Evolutionary conservation across 2,888 invertebrate species (phyloP), one percentile per base, ranked within the genome.

Genomic region (Catocala sponsa): DNA sequence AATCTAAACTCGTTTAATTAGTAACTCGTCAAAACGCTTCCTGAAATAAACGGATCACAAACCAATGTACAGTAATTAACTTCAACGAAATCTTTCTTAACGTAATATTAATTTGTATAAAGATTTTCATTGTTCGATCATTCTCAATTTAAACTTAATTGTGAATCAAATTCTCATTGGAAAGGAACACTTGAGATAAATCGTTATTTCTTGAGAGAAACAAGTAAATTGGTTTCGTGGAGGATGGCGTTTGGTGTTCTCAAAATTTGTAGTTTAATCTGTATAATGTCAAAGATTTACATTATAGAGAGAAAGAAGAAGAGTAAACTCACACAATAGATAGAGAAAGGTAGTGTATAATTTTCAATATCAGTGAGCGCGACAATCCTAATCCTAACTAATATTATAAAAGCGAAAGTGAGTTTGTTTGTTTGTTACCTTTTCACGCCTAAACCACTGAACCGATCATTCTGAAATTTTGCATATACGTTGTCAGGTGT

Each of bases 111-210:
- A 80, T 83, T 83, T 68, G 49, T 65, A 63, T 72, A 66, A 72
- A 77, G 70, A 72, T 63, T 70, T 69, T 68, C 70, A 75, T 78
- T 82, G 74, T 81, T 70, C 66, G 69, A 76, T 78, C 72, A 78
- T 68, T 78, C 74, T 78, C 78, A 81, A 83, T 84, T 82, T 79
- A 70, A 79, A 78, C 66, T 83, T 83, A 86, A 87, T 86, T 86
- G 82, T 78, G 81, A 84, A 84, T 84, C 82, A 84, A 84, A 84
- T 84, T 84, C 81, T 78, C 82, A 81, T 80, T 73, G 78, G 65
- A 65, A 71, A 68, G 74, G 73, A 75, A 70, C 80, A 78, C 82
- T 86, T 68, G 65, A 81, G 74, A 81, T 82, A 82, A 86, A 85
- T 85, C 82, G 82, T 83, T 82, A 79, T 84, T 83, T 80, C 80